Percentiles rank a stretch among this genome's conserved stretches.
These are phyloP conservation scores for Boloria euphrosyne DNA, from an alignment of 2,888 invertebrate species.

Conservation along the genomic window DNA sequence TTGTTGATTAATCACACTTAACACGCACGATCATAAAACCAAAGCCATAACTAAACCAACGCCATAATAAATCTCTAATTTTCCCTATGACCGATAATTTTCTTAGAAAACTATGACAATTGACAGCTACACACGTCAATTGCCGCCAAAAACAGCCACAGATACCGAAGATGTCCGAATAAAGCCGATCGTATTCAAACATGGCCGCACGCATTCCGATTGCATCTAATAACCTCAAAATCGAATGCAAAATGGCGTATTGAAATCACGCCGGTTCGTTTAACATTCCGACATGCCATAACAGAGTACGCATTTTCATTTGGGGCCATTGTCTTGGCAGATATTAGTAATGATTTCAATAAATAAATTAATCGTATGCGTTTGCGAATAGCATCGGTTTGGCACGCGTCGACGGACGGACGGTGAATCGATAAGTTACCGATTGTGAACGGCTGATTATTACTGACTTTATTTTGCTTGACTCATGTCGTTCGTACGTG, in stretches of 20 bases:
- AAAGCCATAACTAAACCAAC: slow-evolving; percentile 16
- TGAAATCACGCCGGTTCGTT: slow-evolving; percentile 78
- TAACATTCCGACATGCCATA: slow-evolving; percentile 80
- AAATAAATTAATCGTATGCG: slow-evolving; percentile 80
- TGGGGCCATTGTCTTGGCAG: slow-evolving; percentile 79
- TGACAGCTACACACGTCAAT: slow-evolving; percentile 69
- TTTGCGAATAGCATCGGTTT: slow-evolving; percentile 75
- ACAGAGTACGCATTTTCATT: slow-evolving; percentile 79
- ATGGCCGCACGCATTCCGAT: slow-evolving; percentile 79
- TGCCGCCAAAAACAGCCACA: slow-evolving; percentile 59
- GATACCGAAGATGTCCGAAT: slow-evolving; percentile 66
- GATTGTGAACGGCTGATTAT: slow-evolving; percentile 64
- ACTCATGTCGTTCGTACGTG: slow-evolving; percentile 72
- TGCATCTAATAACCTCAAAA: slow-evolving; percentile 82
- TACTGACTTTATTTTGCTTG: slow-evolving; percentile 68
- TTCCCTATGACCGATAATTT: slow-evolving; percentile 43
- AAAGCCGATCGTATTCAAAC: slow-evolving; percentile 67
- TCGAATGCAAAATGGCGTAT: slow-evolving; percentile 80
- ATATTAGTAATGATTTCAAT: slow-evolving; percentile 83
- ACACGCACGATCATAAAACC: slow-evolving; percentile 24
- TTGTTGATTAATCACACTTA: slow-evolving; percentile 23
- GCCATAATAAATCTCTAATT: slow-evolving; percentile 23
- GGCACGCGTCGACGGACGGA: slow-evolving; percentile 75
- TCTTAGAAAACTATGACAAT: slow-evolving; percentile 68
- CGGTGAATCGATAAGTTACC: slow-evolving; percentile 72